These are phyloP conservation scores for Ascidia mentula DNA, from an alignment of 23 tunicate species.

Conservation along the genomic window DNA sequence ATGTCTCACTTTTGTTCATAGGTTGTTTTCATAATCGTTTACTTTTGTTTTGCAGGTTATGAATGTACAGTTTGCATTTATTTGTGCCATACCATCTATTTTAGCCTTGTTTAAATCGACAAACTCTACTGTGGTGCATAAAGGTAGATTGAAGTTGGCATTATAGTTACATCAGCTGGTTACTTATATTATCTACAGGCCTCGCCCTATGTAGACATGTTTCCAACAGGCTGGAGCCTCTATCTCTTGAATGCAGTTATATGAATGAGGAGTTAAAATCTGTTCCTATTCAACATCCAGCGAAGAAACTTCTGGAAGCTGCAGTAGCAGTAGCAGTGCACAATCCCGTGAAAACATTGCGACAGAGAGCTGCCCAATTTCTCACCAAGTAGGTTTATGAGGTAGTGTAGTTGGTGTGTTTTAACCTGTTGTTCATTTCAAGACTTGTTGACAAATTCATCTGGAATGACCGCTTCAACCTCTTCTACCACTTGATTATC, in stretches of 20 bases:
- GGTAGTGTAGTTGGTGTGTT: not conserved
- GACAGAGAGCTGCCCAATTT: slow-evolving; percentile 42
- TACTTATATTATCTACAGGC: slow-evolving; percentile 13
- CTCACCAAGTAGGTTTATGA: slow-evolving; percentile 9
- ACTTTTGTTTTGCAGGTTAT: slow-evolving; percentile 15
- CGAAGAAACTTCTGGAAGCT: slow-evolving; percentile 6
- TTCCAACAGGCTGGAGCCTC: slow-evolving; percentile 23
- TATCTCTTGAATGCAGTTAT: not conserved
- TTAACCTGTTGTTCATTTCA: not conserved
- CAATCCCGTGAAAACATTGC: slow-evolving; percentile 11
- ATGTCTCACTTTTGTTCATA: not conserved
- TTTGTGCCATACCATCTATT: slow-evolving; percentile 21
- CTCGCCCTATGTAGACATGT: slow-evolving; percentile 20
- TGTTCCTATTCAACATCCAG: not conserved
- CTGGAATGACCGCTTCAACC: slow-evolving; percentile 54
- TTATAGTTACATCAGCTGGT: not conserved
- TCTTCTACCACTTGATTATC: slow-evolving; percentile 28
- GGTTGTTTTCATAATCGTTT: not conserved
- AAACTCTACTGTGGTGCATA: slow-evolving; percentile 22
- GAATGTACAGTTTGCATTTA: slow-evolving; percentile 26
- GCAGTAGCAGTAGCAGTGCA: slow-evolving; percentile 27
- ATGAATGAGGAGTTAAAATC: slow-evolving; percentile 5
- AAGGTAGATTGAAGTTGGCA: slow-evolving; percentile 21
- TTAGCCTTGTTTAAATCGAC: slow-evolving; percentile 28
- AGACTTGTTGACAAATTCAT: slow-evolving; percentile 60